phyloP scores from a whole-genome alignment of 2,888 invertebrate species.

The Ashinkailepas kermadecensis region DNA sequence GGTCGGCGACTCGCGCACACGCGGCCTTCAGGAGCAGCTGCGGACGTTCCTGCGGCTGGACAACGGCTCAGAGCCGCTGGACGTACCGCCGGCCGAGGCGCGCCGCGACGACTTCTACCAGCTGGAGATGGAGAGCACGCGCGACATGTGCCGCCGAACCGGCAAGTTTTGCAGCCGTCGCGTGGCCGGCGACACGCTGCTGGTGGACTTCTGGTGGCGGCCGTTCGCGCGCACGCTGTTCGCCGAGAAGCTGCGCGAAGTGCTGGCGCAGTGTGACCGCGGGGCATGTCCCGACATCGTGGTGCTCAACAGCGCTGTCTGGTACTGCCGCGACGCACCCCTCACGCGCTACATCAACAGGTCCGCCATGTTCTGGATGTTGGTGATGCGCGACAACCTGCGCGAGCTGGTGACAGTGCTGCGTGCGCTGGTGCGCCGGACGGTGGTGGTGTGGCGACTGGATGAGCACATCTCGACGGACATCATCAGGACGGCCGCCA shows the following conservation, averaged over 20 bases:
- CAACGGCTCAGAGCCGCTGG: too few species aligned
- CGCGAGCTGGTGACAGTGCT: not conserved
- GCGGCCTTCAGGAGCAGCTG: too few species aligned
- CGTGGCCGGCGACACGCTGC: not conserved
- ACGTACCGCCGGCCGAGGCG: too few species aligned
- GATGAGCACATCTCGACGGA: not conserved
- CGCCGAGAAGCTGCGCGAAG: not conserved
- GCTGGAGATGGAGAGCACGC: too few species aligned
- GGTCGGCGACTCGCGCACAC: too few species aligned
- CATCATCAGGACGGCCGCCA: not conserved
- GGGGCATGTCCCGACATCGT: not conserved
- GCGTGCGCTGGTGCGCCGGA: not conserved
- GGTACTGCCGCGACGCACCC: not conserved
- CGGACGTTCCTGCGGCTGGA: too few species aligned
- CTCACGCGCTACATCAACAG: not conserved
- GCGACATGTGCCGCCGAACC: not conserved
- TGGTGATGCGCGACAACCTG: not conserved
- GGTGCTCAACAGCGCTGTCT: not conserved
- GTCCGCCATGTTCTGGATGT: not conserved
- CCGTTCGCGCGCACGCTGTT: not conserved
- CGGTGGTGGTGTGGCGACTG: not conserved
- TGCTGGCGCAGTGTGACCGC: not conserved
- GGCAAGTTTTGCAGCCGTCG: not conserved
- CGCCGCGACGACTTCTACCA: too few species aligned
- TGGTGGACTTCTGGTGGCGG: not conserved